Evolutionary conservation across 2,888 invertebrate genomes (phyloP).

Genomic region (Hirtodrosophila confusa): DNA sequence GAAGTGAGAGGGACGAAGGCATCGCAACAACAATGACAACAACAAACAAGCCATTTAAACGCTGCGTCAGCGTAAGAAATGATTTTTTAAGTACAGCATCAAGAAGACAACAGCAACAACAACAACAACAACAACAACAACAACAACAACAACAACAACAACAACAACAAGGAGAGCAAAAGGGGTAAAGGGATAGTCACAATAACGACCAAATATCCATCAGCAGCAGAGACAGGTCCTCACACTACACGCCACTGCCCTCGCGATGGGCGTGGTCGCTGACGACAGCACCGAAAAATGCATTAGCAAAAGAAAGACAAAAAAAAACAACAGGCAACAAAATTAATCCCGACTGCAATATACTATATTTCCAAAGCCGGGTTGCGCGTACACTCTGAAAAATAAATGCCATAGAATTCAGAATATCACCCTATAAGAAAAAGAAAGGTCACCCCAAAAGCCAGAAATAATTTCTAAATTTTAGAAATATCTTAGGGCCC

Average conservation of each 20-base stretch:
- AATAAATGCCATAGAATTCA: no score
- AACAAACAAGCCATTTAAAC: conserved; percentile 45
- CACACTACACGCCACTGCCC: neutral
- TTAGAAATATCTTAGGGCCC: no score
- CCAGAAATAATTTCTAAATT: no score
- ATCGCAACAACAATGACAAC: conserved; percentile 2
- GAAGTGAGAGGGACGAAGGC: conserved; percentile 5
- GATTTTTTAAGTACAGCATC: conserved; percentile 61
- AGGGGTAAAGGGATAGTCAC: conserved; percentile 24
- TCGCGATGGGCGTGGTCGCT: conserved; percentile 21
- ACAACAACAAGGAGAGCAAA: conserved; percentile 1
- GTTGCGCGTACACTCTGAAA: no score
- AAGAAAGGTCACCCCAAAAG: no score
- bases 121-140: no score
- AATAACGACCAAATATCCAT: conserved; percentile 69
- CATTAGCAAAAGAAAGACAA: conserved; percentile 33
- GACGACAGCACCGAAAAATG: conserved; percentile 47
- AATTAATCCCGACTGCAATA: neutral
- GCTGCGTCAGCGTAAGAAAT: conserved; percentile 62
- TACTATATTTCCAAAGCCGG: no score
- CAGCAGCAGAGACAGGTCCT: conserved; percentile 33
- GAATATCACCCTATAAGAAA: no score
- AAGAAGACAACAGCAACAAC: conserved; percentile 23
- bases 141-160: no score
- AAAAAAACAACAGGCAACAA: conserved; percentile 1